Evolutionary conservation across 2,888 invertebrate genomes (phyloP).

Genomic region (Hecatera dysodea): DNA sequence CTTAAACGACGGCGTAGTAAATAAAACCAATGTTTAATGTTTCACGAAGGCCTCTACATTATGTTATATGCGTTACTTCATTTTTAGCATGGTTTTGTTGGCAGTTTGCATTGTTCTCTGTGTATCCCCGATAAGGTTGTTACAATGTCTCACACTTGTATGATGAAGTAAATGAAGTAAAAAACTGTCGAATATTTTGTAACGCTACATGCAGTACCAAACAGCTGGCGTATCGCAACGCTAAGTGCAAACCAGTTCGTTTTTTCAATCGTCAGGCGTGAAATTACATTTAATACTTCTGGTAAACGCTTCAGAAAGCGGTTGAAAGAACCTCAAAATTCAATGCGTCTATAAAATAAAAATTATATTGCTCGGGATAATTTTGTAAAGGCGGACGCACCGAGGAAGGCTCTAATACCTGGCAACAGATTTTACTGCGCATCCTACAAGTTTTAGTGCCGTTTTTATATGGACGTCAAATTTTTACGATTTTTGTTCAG

Average conservation of each 20-base stretch:
- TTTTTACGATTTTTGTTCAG: constrained; percentile 69
- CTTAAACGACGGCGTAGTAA: constrained; percentile 75
- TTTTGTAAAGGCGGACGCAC: constrained; percentile 62
- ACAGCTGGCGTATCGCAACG: constrained; percentile 23
- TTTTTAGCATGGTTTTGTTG: constrained; percentile 73
- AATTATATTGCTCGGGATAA: constrained; percentile 69
- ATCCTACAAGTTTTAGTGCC: constrained; percentile 75
- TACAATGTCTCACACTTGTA: constrained; percentile 49
- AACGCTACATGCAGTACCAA: constrained; percentile 22
- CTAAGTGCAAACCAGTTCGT: constrained; percentile 56
- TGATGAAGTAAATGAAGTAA: constrained; percentile 44
- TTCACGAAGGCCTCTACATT: constrained; percentile 70
- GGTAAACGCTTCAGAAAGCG: constrained; percentile 61
- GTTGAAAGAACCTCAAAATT: constrained; percentile 61
- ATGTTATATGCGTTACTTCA: constrained; percentile 70
- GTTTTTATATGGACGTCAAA: constrained; percentile 75
- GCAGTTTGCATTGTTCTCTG: constrained; percentile 67
- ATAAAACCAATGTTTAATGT: constrained; percentile 81
- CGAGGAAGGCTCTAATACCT: constrained; percentile 57
- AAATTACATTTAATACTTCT: constrained; percentile 65
- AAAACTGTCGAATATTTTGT: constrained; percentile 57
- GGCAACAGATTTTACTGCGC: constrained; percentile 76
- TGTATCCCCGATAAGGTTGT: constrained; percentile 55
- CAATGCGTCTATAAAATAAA: constrained; percentile 63
- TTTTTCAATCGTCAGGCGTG: constrained; percentile 56